Evolutionary conservation across 2,113 vertebrate genomes (phyloP).

Genomic region (Spea bombifrons): DNA sequence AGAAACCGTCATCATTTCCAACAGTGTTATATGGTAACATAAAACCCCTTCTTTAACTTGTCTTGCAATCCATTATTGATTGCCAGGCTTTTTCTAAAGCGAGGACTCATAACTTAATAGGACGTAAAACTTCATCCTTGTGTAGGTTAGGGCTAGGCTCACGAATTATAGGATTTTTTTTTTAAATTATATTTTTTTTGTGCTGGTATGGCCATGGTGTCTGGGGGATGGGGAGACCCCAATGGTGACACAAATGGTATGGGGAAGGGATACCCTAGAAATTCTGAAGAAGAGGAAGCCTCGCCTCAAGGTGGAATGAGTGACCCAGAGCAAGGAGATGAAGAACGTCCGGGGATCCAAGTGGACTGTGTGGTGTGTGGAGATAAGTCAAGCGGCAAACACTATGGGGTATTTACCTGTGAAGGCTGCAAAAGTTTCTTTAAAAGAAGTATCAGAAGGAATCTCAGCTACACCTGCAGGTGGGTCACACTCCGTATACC

Average conservation of each 20-base stretch:
- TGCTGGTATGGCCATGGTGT: constrained; percentile 86
- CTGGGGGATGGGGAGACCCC: constrained; percentile 88
- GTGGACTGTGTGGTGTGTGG: constrained; percentile 90
- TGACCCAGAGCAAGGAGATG: constrained; percentile 82
- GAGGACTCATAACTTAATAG: not conserved
- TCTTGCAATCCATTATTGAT: not conserved
- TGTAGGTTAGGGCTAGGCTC: not conserved
- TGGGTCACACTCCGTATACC: constrained; percentile 50
- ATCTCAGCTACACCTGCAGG: constrained; percentile 93
- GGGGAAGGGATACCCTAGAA: constrained; percentile 73
- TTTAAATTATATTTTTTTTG: not conserved
- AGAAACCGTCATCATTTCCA: no score
- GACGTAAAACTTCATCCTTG: not conserved
- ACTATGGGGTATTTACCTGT: constrained; percentile 91
- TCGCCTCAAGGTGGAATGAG: constrained; percentile 84
- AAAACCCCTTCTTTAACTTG: not conserved
- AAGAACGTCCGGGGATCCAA: constrained; percentile 79
- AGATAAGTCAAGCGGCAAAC: constrained; percentile 88
- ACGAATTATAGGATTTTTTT: not conserved
- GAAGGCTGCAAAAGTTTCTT: constrained; percentile 96
- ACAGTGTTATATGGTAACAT: not conserved
- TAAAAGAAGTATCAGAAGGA: constrained; percentile 86
- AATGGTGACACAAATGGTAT: constrained; percentile 77
- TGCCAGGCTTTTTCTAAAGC: not conserved
- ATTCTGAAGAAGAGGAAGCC: constrained; percentile 73